These are phyloP conservation scores for Bufotes viridis DNA, from an alignment of 2,797 vertebrate genomes.

Conservation along the genomic window DNA sequence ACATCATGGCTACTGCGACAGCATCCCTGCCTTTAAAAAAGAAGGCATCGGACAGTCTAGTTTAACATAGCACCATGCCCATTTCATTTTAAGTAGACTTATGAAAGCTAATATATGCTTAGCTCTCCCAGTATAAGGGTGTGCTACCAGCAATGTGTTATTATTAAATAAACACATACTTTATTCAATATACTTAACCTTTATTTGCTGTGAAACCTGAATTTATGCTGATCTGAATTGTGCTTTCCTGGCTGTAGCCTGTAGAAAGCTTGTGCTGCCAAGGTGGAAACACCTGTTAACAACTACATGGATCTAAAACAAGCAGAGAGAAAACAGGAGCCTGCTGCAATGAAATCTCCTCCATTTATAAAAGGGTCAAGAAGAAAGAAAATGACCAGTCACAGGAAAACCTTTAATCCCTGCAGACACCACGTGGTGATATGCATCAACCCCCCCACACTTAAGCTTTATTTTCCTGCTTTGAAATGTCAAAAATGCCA, in stretches of 20 bases:
- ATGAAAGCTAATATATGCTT: constrained; percentile 12
- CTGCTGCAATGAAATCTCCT: constrained; percentile 6
- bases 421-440: background rate
- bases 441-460: constrained; percentile 43
- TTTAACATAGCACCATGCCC: background rate
- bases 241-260: background rate
- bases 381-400: constrained; percentile 32
- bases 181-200: constrained; percentile 3
- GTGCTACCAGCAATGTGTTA: background rate
- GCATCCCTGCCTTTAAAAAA: no score
- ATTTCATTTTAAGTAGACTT: background rate
- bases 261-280: background rate
- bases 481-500: constrained; percentile 44
- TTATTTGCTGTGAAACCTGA: constrained; percentile 14
- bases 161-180: constrained; percentile 22
- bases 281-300: constrained; percentile 44
- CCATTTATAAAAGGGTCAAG: constrained; percentile 42
- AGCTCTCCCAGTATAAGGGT: background rate
- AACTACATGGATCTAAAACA: constrained; percentile 19
- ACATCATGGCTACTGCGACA: no score
- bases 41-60: no score
- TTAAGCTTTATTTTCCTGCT: constrained; percentile 52
- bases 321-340: constrained; percentile 26
- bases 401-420: constrained; percentile 26
- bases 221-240: background rate